Evolutionary conservation across 2,113 vertebrate species (phyloP).

Genomic region (Chaetodon auriga): DNA sequence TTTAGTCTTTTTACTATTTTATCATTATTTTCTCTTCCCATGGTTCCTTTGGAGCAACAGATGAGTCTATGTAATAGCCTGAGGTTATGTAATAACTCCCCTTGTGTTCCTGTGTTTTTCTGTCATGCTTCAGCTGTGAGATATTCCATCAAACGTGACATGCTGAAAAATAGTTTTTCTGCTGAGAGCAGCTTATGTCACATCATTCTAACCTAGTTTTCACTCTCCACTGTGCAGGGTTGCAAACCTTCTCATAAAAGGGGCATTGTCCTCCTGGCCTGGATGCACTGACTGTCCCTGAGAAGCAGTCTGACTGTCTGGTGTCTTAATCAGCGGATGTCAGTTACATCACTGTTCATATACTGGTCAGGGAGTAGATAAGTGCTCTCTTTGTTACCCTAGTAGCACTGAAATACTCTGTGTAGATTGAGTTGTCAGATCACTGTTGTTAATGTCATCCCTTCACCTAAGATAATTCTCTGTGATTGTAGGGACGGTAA

Average conservation of each 20-base stretch:
- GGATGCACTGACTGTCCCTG: conserved; percentile 27
- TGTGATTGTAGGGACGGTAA: background rate
- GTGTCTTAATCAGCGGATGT: conserved; percentile 34
- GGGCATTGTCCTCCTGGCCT: conserved; percentile 48
- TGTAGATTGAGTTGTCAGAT: background rate
- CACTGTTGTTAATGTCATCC: background rate
- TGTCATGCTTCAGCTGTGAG: background rate
- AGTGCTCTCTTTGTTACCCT: conserved; percentile 42
- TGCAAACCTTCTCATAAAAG: conserved; percentile 23
- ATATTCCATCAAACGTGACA: background rate
- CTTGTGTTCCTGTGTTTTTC: background rate
- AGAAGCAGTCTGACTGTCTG: conserved; percentile 54
- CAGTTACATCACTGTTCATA: conserved; percentile 53
- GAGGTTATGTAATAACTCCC: background rate
- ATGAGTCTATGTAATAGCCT: background rate
- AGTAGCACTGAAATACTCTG: background rate
- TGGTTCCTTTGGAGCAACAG: background rate
- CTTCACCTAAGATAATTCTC: background rate
- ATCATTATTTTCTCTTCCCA: background rate
- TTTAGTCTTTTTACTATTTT: background rate
- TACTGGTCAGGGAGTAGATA: conserved; percentile 23
- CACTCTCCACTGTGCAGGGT: background rate
- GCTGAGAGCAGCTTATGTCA: conserved; percentile 14
- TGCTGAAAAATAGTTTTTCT: background rate
- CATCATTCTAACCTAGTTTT: conserved; percentile 3